Evolutionary conservation across 2,888 invertebrate genomes (phyloP), one percentile per base, ranked within the genome.

Genomic region (Hyposoter didymator): DNA sequence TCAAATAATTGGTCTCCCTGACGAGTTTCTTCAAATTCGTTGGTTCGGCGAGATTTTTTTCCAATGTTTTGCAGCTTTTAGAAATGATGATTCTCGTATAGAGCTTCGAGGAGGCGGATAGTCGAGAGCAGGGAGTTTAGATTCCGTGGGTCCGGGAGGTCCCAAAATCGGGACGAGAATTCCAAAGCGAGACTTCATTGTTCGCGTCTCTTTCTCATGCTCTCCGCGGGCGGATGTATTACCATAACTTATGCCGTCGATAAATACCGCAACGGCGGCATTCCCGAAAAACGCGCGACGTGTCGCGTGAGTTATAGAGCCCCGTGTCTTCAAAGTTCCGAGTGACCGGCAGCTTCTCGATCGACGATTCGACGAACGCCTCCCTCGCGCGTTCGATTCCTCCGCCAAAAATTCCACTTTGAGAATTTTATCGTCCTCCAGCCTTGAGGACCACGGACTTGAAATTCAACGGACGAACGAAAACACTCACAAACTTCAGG

Each of bases 161-260:
- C 45, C 69, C 14, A 17, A 62, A 45, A 45, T 45, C 28, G 28
- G 55, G 28, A 59, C 55, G 28, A 59, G 55, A 59, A 59, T 59
- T 28, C 55, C 55, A 19, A 59, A 59, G 55, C 55, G 12, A 59
- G 55, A 76, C 66, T 76, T 49, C 49, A 43, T 76, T 76, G 14
- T 47, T 66, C 35, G 28, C n/a, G 19, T 70, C 76, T 66, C 55
- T 73, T 59, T 83, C 45, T 70, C 59, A n/a, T n/a, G n/a, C 64
- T 55, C 14, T 28, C 22, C 12, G 55, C 4, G 28, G 62, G 55
- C 4, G 28, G 62, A 76, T 76, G 55, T 59, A 66, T 76, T 88
- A 88, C 85, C 88, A 87, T 88, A 88, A 87, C 87, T 85, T 75
- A 75, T 72, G 82, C 59, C 82, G 69, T 5, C 19, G 49, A 85